Evolutionary conservation across 2,797 vertebrate species (phyloP).

Genomic region (Gymnoscopelus microlampas): DNA sequence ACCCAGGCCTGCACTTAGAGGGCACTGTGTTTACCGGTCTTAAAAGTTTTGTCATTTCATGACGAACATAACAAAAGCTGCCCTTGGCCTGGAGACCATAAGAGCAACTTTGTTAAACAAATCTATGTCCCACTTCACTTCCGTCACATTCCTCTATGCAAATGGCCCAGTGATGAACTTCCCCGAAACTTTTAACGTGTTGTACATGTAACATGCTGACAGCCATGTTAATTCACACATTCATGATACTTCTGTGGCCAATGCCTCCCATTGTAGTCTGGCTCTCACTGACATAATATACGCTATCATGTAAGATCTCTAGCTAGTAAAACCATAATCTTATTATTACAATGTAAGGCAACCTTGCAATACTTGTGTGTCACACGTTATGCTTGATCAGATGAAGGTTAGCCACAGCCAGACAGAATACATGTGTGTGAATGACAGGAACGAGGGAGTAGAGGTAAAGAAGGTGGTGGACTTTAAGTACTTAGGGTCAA

Average conservation of each 20-base stretch:
- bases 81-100: background rate
- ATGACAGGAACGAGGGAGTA: no score
- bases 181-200: background rate
- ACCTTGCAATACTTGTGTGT: no score
- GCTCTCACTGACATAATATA: background rate
- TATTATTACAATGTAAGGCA: no score
- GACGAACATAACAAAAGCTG: background rate
- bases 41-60: background rate
- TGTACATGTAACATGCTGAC: background rate
- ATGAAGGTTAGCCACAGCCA: no score
- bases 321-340: no score
- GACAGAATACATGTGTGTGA: no score
- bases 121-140: conserved; percentile 23
- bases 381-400: no score
- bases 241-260: background rate
- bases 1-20: background rate
- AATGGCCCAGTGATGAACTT: conserved; percentile 15
- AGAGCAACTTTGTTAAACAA: conserved; percentile 43
- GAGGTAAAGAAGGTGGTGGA: no score
- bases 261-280: background rate
- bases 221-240: background rate
- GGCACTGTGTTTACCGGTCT: background rate
- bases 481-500: no score
- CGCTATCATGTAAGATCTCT: background rate
- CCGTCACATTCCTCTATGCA: conserved; percentile 40